Evolutionary conservation across 1,140 invertebrate genomes (phyloP).

Genomic region (Heliconius himera): DNA sequence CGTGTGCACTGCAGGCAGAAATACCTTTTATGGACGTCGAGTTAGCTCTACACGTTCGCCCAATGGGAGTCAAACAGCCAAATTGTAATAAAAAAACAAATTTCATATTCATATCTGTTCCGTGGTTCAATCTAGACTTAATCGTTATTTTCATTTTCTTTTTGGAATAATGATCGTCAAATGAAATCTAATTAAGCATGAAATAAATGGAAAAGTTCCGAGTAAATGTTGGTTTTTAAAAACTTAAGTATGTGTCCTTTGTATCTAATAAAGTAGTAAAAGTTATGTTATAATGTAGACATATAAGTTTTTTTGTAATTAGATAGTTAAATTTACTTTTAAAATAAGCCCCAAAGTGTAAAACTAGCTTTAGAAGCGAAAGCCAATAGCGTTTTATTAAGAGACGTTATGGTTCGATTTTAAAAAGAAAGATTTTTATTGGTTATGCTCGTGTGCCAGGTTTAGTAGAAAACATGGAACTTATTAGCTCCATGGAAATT

Average conservation of each 20-base stretch:
- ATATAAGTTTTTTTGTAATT: background rate
- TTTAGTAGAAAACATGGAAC: constrained; percentile 31
- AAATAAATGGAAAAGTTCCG: too few species aligned
- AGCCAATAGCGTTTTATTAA: constrained; percentile 49
- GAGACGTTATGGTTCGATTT: constrained; percentile 45
- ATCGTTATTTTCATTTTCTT: background rate
- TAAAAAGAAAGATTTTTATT: constrained; percentile 42
- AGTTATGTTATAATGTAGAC: too few species aligned
- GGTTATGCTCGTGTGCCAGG: constrained; percentile 85
- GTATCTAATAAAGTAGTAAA: too few species aligned
- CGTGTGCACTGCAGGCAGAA: constrained; percentile 42
- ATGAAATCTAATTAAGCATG: background rate
- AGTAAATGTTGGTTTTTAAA: too few species aligned
- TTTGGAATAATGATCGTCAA: constrained; percentile 1
- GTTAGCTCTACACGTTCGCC: constrained; percentile 32
- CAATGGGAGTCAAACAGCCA: constrained; percentile 15
- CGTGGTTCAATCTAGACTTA: background rate
- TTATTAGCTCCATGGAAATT: constrained; percentile 23
- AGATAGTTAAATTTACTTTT: background rate
- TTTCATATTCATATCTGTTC: constrained; percentile 7
- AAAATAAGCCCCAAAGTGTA: background rate
- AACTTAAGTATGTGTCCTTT: too few species aligned
- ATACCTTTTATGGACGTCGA: constrained; percentile 46
- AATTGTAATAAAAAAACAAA: constrained; percentile 17
- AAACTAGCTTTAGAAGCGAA: constrained; percentile 41